Percentiles rank a stretch among this genome's conserved stretches.
These are phyloP conservation scores for Acleris emargana DNA, from an alignment of 2,888 invertebrate genomes.

Conservation along the genomic window DNA sequence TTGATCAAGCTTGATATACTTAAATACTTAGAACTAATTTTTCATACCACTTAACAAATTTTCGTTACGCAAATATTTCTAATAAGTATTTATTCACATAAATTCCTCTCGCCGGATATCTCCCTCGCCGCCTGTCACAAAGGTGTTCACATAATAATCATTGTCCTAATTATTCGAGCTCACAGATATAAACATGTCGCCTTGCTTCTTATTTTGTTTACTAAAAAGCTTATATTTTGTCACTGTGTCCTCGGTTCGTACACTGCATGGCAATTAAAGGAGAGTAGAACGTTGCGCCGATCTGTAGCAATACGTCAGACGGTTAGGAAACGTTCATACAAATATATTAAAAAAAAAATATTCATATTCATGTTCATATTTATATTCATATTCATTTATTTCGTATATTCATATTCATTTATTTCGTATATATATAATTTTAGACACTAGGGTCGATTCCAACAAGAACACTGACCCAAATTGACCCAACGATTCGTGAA, in stretches of 20 bases:
- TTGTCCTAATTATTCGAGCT: conserved; percentile 26
- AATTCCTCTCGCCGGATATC: conserved; percentile 20
- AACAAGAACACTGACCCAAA: no score
- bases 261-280: conserved; percentile 46
- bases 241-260: conserved; percentile 29
- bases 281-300: conserved; percentile 11
- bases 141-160: conserved; percentile 36
- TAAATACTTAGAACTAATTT: neutral
- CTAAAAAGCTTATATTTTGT: conserved; percentile 24
- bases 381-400: no score
- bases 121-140: conserved; percentile 28
- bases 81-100: conserved; percentile 32
- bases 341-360: neutral
- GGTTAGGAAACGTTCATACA: conserved; percentile 8
- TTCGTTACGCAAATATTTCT: conserved; percentile 9
- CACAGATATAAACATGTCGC: conserved; percentile 29
- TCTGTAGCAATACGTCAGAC: neutral
- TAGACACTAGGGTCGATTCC: no score
- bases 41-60: conserved; percentile 2
- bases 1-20: no score
- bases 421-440: no score
- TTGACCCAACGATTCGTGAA: no score
- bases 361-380: no score
- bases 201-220: conserved; percentile 22
- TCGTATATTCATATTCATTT: no score